These are phyloP conservation scores for Bombus pascuorum DNA, from an alignment of 1,140 invertebrate species.

Conservation along the genomic window DNA sequence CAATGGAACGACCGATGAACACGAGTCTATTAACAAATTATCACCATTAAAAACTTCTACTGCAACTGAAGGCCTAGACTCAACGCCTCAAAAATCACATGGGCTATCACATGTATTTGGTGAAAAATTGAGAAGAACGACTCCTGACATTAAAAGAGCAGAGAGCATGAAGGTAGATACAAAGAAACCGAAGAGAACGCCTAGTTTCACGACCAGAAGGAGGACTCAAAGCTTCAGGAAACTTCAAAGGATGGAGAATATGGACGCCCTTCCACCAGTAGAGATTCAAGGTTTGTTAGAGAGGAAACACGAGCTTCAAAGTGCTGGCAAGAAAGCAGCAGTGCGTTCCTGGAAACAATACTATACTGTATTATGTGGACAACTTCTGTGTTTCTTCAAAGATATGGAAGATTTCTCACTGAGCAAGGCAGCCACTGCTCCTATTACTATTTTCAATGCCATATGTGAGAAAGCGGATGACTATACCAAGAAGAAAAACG, in stretches of 20 bases:
- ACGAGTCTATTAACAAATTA: conserved; percentile 76
- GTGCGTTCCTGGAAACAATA: conserved; percentile 97
- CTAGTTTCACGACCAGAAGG: conserved; percentile 96
- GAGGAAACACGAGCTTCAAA: conserved; percentile 96
- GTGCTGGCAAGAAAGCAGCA: conserved; percentile 96
- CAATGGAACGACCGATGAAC: conserved; percentile 81
- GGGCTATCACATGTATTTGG: conserved; percentile 88
- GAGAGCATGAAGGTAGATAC: conserved; percentile 93
- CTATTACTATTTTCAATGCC: conserved; percentile 94
- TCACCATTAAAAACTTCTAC: conserved; percentile 72
- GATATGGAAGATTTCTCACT: conserved; percentile 95
- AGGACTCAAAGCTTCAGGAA: conserved; percentile 94
- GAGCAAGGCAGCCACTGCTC: conserved; percentile 94
- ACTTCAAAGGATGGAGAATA: conserved; percentile 87
- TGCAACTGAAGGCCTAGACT: conserved; percentile 65
- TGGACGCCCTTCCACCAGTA: conserved; percentile 91
- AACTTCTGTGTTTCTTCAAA: conserved; percentile 98
- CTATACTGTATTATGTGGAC: conserved; percentile 97
- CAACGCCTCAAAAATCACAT: conserved; percentile 77
- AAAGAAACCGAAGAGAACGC: conserved; percentile 92
- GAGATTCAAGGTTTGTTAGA: conserved; percentile 96
- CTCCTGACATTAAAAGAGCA: conserved; percentile 89
- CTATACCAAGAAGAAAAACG: conserved; percentile 97
- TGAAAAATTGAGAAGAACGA: conserved; percentile 85
- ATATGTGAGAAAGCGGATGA: conserved; percentile 93